Evolutionary conservation across 2,113 vertebrate genomes (phyloP).

Genomic region (Hyperopisus bebe): DNA sequence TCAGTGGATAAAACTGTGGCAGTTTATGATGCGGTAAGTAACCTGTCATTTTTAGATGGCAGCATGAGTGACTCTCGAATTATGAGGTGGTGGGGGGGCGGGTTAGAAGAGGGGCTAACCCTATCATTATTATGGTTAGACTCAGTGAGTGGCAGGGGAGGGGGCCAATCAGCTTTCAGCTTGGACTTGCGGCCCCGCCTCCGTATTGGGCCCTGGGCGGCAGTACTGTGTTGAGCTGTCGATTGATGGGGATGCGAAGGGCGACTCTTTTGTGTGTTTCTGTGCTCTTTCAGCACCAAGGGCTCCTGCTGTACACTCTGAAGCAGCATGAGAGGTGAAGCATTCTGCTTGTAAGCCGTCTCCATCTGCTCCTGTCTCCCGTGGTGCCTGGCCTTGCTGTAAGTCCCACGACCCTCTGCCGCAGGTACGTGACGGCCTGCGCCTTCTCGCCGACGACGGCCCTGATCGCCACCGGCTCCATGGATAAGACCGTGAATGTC

Average conservation of each 20-base stretch:
- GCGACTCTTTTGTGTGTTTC: constrained; percentile 20
- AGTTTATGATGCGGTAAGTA: constrained; percentile 73
- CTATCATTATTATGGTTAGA: not conserved
- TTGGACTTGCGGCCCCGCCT: not conserved
- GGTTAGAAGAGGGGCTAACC: not conserved
- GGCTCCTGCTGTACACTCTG: constrained; percentile 65
- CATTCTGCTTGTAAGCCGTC: constrained; percentile 14
- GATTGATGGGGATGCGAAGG: constrained; percentile 20
- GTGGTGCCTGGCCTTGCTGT: constrained; percentile 9
- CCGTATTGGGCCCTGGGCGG: not conserved
- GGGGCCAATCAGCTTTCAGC: not conserved
- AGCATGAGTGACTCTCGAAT: not conserved
- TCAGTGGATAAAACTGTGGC: constrained; percentile 81
- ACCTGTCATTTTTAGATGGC: not conserved
- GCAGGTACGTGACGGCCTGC: constrained; percentile 80
- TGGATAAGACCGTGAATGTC: constrained; percentile 80
- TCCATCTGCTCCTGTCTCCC: not conserved
- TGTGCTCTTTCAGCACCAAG: constrained; percentile 61
- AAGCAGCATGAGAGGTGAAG: constrained; percentile 74
- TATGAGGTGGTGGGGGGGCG: not conserved
- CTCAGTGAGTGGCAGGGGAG: not conserved
- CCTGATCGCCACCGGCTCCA: constrained; percentile 83
- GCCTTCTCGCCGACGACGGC: constrained; percentile 68
- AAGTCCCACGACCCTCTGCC: constrained; percentile 28
- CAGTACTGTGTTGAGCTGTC: not conserved